Base-by-base conservation (phyloP, 2,888 invertebrate genomes). In the Heliconius hortense region DNA sequence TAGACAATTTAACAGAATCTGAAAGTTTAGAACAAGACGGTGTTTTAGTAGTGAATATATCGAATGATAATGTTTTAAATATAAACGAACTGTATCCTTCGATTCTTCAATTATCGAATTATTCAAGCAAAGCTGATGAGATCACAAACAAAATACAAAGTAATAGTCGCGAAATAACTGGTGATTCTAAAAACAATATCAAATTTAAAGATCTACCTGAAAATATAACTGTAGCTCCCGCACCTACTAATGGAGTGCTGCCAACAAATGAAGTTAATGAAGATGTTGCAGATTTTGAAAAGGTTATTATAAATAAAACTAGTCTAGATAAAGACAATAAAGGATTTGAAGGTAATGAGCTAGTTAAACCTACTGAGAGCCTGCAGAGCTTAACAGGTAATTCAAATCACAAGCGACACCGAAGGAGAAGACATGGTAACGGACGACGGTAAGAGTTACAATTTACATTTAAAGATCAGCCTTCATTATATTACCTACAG, bases 131-230 rank as follows among this genome's bases (percentile, higher is more conserved):
- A 88, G 89, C 89, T 82, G 94, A 94, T 78, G 94, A 95, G 82
- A 90, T 91, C 1, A 91, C 92, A 10, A 94, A 94, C 76, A 95
- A 95, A 84, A 94, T 95, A 67, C 95, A 95, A 82, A 95, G 94
- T 79, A 94, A 95, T 73, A 94, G 94, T 78, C 84, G 94, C 79
- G 95, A 95, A 84, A 95, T 95, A 59, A 94, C 92, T 59, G 94
- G 94, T 13, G 94, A 94, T 82, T 87, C 88, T 28, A 94, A 92
- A 66, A 92, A 86, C 43, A 88, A 94, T 80, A 81, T 94, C 0
- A 94, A 92, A 82, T 86, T 89, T 18, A 94, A 94, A 84, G 90
- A 89, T 66, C 72, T 91, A 26, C 90, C 92, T 31, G 93, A 92
- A n/a, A 93, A 94, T 77, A 82, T 93, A 35, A 93, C 93, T 7